Evolutionary conservation across 2,113 vertebrate genomes (phyloP).

Genomic region (Cryptomyrus ogoouensis): DNA sequence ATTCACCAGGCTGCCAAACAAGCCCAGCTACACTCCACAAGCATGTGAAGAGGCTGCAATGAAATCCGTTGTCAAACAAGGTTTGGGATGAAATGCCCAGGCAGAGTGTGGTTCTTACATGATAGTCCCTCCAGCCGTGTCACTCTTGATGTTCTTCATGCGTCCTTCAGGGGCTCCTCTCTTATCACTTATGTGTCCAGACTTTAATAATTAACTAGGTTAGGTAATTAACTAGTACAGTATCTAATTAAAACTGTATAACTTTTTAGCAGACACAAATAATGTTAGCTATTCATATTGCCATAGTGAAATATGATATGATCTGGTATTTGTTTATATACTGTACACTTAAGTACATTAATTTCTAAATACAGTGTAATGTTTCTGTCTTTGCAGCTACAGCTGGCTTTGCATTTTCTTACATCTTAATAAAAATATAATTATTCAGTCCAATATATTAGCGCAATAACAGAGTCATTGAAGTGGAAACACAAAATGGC

Average conservation of each 20-base stretch:
- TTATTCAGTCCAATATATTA: background rate
- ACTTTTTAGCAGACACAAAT: background rate
- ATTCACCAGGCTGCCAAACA: conserved; percentile 29
- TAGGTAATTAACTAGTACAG: background rate
- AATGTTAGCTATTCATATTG: background rate
- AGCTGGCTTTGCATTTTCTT: background rate
- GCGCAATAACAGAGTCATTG: background rate
- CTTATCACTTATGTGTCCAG: background rate
- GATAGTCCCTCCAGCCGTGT: conserved; percentile 28
- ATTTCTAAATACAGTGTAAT: background rate
- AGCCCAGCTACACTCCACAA: conserved; percentile 62
- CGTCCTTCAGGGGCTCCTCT: background rate
- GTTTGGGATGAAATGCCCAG: conserved; percentile 71
- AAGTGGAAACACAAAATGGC: conserved; percentile 1
- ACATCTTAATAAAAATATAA: background rate
- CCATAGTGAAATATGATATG: background rate
- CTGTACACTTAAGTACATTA: background rate
- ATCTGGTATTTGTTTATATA: background rate
- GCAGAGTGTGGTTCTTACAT: conserved; percentile 38
- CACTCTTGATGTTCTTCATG: background rate
- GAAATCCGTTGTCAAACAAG: conserved; percentile 63
- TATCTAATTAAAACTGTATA: background rate
- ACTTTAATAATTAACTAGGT: background rate
- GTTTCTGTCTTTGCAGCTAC: background rate
- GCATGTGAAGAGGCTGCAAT: conserved; percentile 60